A percentile compares a stretch with the other conserved stretches of the same genome.
Conservation (phyloP, 2,113 vertebrate species). For the Pedionomus torquatus region DNA sequence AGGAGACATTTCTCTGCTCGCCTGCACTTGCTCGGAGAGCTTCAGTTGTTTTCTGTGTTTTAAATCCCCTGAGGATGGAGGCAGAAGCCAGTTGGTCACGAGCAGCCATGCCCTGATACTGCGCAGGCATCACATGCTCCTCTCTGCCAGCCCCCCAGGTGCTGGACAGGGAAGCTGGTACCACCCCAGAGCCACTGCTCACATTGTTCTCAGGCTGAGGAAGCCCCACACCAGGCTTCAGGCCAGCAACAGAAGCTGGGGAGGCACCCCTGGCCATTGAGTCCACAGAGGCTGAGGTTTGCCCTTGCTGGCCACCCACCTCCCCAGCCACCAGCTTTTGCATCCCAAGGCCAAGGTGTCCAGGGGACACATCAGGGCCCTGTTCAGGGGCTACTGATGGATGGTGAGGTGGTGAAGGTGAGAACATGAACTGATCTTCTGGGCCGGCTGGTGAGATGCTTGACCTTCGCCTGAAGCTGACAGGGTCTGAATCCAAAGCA, state of each 20-base stretch:
- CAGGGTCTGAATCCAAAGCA: background rate
- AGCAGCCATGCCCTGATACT: background rate
- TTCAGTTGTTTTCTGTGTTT: background rate
- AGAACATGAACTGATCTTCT: background rate
- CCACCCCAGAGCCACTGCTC: background rate
- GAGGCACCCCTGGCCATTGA: background rate
- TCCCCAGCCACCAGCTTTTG: background rate
- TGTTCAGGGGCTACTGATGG: background rate
- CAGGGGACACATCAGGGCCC: background rate
- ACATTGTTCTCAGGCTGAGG: fast-evolving
- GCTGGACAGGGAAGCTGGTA: background rate
- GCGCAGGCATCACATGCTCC: fast-evolving
- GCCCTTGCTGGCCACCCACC: fast-evolving
- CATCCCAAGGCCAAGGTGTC: background rate
- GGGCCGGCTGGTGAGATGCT: background rate
- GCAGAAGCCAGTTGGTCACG: background rate
- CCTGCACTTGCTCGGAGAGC: background rate
- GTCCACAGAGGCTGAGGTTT: background rate
- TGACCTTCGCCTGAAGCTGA: background rate
- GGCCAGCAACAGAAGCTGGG: background rate
- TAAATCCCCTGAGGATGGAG: fast-evolving
- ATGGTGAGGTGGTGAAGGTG: background rate
- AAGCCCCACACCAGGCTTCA: background rate
- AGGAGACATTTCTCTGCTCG: background rate
- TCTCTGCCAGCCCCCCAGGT: background rate